These are phyloP conservation scores for Tragelaphus buxtoni DNA, from an alignment of 2,113 vertebrate genomes.

Conservation along the genomic window DNA sequence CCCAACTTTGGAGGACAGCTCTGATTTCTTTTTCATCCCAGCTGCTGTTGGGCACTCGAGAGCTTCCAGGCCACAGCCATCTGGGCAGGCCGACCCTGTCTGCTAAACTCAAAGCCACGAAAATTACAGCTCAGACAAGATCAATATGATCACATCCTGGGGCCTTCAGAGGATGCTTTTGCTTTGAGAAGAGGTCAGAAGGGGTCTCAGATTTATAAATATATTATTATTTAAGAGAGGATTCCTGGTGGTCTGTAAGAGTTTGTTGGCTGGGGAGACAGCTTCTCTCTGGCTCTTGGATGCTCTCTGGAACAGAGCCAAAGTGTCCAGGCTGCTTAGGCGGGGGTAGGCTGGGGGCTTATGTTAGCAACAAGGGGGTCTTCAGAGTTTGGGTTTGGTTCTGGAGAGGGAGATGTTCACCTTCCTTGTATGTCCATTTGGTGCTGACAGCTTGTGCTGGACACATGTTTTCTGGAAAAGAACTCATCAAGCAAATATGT, in stretches of 20 bases:
- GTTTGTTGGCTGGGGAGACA: slow-evolving; percentile 1
- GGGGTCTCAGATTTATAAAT: slow-evolving; percentile 68
- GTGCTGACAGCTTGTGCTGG: not conserved
- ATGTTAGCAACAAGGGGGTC: fast-evolving
- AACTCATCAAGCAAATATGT: not conserved
- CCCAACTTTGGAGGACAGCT: not conserved
- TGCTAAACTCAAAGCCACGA: not conserved
- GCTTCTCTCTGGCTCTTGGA: not conserved
- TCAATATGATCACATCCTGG: slow-evolving; percentile 49
- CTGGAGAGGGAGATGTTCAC: not conserved
- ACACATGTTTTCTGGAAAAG: not conserved
- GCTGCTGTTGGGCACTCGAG: not conserved
- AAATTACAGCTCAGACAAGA: slow-evolving; percentile 41
- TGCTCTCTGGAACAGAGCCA: not conserved
- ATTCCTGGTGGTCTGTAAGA: not conserved
- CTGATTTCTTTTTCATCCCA: not conserved
- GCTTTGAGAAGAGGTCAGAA: slow-evolving; percentile 74
- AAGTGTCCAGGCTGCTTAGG: not conserved
- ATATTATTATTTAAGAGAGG: slow-evolving; percentile 64
- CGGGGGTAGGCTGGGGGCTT: not conserved
- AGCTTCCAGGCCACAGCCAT: not conserved
- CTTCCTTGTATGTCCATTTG: not conserved
- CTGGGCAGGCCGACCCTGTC: not conserved
- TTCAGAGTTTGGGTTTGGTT: not conserved
- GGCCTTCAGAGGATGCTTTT: slow-evolving; percentile 51